Percentiles rank a stretch among this genome's conserved stretches.
Conservation (phyloP, 2,113 vertebrate species). For the Dicaeum eximium region DNA sequence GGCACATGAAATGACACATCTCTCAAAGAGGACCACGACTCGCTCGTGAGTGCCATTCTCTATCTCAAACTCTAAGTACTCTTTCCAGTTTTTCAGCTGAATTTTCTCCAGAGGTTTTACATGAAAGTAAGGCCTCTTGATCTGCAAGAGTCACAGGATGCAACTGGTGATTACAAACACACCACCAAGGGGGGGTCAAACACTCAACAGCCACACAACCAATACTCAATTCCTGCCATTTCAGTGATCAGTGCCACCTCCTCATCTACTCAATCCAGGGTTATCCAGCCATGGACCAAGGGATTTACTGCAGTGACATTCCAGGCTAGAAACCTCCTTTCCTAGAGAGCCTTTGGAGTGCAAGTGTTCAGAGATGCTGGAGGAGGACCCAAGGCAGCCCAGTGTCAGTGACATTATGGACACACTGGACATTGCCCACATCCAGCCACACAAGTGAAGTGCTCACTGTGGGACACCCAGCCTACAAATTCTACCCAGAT, state of each 20-base stretch:
- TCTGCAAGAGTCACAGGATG: conserved; percentile 73
- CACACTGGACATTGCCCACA: rapidly evolving
- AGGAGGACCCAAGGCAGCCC: neutral
- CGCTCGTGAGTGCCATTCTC: conserved; percentile 96
- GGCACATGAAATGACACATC: conserved; percentile 98
- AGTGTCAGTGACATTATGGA: rapidly evolving
- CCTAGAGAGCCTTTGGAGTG: neutral
- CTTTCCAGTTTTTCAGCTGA: conserved; percentile 98
- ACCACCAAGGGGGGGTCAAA: neutral
- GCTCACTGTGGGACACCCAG: neutral
- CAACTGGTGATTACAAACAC: neutral
- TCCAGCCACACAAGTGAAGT: rapidly evolving
- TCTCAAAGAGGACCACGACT: conserved; percentile 96
- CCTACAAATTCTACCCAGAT: neutral
- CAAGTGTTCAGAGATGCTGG: neutral
- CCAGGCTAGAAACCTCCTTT: no score
- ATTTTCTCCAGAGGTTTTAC: conserved; percentile 97
- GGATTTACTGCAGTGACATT: neutral
- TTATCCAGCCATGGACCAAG: rapidly evolving
- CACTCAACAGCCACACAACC: neutral
- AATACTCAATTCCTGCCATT: rapidly evolving
- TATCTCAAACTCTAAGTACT: conserved; percentile 99
- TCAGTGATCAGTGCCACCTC: rapidly evolving
- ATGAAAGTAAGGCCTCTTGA: conserved; percentile 98
- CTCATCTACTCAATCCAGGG: neutral